Conservation (phyloP, 1,140 invertebrate species). For the Cherax quadricarinatus region DNA sequence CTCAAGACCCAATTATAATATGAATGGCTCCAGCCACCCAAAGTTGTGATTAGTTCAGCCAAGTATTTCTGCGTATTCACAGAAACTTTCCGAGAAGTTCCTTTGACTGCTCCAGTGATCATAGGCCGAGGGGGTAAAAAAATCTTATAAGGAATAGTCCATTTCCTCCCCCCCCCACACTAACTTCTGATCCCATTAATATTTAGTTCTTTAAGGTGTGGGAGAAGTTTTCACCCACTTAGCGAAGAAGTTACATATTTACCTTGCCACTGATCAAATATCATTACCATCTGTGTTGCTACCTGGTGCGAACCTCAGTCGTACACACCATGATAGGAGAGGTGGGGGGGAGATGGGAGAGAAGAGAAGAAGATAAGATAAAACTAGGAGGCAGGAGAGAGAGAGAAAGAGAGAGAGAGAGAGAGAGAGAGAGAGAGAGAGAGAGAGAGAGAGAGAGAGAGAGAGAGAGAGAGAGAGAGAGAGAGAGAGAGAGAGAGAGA, state of each 20-base stretch:
- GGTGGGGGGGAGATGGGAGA: neutral
- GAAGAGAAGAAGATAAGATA: neutral
- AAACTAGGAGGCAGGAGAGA: neutral
- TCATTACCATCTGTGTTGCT: neutral
- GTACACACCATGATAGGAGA: neutral
- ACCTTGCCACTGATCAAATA: neutral
- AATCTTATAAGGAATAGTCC: conserved; percentile 14
- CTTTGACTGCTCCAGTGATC: conserved; percentile 53
- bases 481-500: neutral
- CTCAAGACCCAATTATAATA: conserved; percentile 62
- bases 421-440: too few species aligned
- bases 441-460: too few species aligned
- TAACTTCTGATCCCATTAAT: conserved; percentile 36
- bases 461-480: too few species aligned
- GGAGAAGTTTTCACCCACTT: neutral
- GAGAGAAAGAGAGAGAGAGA: too few species aligned
- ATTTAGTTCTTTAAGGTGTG: neutral
- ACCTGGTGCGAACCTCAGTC: neutral
- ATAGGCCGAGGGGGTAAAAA: conserved; percentile 21
- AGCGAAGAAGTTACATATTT: neutral
- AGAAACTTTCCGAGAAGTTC: conserved; percentile 56
- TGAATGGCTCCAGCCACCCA: conserved; percentile 61
- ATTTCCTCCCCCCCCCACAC: neutral
- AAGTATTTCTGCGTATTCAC: conserved; percentile 57
- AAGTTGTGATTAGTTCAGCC: conserved; percentile 63